Evolutionary conservation across 2,888 invertebrate species (phyloP).

Genomic region (Cephus rjabovi): DNA sequence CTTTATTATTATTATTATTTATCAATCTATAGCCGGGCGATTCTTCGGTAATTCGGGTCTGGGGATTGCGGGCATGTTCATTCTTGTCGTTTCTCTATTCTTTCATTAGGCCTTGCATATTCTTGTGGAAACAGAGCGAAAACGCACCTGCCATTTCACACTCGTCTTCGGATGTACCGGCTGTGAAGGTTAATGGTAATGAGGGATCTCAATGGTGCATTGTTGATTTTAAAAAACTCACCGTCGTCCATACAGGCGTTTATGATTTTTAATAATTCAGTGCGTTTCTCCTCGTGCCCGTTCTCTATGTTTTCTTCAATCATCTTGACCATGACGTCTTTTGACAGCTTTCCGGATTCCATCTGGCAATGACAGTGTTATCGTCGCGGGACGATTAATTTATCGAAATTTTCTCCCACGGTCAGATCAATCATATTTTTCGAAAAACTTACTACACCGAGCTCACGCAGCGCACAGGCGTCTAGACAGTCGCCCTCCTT

Average conservation of each 20-base stretch:
- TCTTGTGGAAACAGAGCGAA: background rate
- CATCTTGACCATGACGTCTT: background rate
- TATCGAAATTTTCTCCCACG: background rate
- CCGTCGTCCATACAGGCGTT: constrained; percentile 1
- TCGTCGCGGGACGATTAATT: background rate
- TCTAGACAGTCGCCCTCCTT: background rate
- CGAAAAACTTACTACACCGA: background rate
- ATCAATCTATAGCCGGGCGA: background rate
- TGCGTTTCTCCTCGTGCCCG: background rate
- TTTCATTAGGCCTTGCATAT: background rate
- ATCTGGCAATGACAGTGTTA: constrained; percentile 1
- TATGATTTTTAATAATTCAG: background rate
- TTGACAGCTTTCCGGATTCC: background rate
- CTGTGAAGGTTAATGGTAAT: background rate
- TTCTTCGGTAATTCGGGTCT: background rate
- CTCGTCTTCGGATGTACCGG: background rate
- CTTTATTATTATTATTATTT: background rate
- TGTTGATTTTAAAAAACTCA: background rate
- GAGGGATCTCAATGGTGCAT: background rate
- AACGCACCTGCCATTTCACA: background rate
- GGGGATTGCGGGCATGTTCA: background rate
- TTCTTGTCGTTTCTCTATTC: background rate
- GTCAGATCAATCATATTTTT: background rate
- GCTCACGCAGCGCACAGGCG: background rate
- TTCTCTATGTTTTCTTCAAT: background rate